These are phyloP conservation scores for Saxicola maurus DNA, from an alignment of 2,797 vertebrate species.

Conservation along the genomic window DNA sequence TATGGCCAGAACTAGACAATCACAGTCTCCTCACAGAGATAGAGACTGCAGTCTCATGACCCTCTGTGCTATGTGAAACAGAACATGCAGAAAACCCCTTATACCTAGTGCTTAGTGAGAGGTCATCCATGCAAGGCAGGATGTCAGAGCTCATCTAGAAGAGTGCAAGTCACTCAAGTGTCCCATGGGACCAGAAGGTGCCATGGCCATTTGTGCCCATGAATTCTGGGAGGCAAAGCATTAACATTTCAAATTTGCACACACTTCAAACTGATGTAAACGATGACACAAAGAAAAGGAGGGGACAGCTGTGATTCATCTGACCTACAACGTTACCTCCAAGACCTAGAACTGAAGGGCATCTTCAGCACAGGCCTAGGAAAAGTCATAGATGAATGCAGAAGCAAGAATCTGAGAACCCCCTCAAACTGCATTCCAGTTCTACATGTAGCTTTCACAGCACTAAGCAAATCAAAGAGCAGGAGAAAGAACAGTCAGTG, in stretches of 20 bases:
- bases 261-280: background rate
- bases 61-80: background rate
- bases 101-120: background rate
- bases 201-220: background rate
- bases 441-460: background rate
- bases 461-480: background rate
- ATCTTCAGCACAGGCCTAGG: background rate
- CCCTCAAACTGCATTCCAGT: background rate
- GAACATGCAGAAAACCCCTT: background rate
- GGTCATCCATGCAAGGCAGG: background rate
- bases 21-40: background rate
- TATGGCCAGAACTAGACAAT: background rate
- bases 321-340: background rate
- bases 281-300: background rate
- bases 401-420: background rate
- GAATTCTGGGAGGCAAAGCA: background rate
- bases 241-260: background rate
- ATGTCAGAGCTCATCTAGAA: background rate
- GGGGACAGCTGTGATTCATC: background rate
- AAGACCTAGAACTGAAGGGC: background rate
- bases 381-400: background rate
- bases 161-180: background rate
- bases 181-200: background rate
- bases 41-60: background rate
- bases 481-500: background rate